Base-by-base conservation (phyloP, 2,888 invertebrate species). In the Lasioglossum villosulum region DNA sequence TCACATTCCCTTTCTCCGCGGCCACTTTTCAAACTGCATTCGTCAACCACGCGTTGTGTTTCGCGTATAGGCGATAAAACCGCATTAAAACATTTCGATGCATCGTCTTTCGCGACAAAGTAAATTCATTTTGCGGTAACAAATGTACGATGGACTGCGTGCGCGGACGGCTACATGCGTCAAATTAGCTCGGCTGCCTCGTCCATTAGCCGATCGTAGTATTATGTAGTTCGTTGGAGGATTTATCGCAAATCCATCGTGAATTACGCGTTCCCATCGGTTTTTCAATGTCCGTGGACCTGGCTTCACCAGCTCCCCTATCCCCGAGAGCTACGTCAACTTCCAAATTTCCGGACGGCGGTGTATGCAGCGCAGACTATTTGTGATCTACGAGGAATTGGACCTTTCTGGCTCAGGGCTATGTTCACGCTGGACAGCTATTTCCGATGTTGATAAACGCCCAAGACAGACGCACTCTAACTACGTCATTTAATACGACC, bases 331-430 rank as follows among this genome's bases (percentile, higher is more conserved):
- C 87, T 88, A 88, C 80, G 84, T 90, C 90, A 91, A 93, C 92
- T 92, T 89, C 89, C 91, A 92, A 94, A 94, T 94, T 94, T 94
- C 94, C 93, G 92, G 91, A 73, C 85, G 74, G 75, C 78, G 83
- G 79, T 78, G 71, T 59, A 63, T 75, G 42, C 63, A 66, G 71
- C 27, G 48, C 34, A 14, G 71, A 83, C 86, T 94, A 93, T 94
- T 93, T 92, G 93, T 93, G 93, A 93, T 94, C 92, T 93, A 90
- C 90, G 89, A 88, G 91, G 91, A 93, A 94, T 94, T 94, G 93
- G 92, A 92, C 88, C 92, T 92, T 94, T 93, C 94, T 93, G 93
- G 86, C 90, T 89, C 75, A 37, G 89, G 92, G 90, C 92, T 92
- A 88, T 89, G 87, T 91, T 88, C 91, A 84, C 86, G 72, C 92